Evolutionary conservation across 2,113 vertebrate genomes (phyloP), one percentile per base, ranked within the genome.

Genomic region (Hippocampus zosterae): DNA sequence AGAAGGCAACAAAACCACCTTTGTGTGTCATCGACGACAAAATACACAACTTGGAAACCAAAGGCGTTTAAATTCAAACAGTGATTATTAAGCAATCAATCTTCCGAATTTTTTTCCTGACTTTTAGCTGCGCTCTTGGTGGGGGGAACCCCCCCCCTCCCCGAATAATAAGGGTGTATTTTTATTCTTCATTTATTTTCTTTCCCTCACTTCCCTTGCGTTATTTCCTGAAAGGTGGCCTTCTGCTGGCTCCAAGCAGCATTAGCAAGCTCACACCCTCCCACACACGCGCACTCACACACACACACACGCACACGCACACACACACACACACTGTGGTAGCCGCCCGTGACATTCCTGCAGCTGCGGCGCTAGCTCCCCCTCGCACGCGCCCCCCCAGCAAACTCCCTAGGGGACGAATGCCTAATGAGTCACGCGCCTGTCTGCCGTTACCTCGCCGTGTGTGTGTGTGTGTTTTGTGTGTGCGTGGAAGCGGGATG

Each of bases 401-500:
- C 88, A 66, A 81, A 90, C 88, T 92, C 91, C 91, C 91, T 88
- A 81, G 90, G 90, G 89, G 87, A 92, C 84, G 89, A 91, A 92
- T 91, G 92, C 91, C 92, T 93, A 92, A 93, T 92, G 91, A 93
- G 91, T 92, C 92, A 93, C 91, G 90, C 92, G 92, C 91, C 92
- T 91, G 92, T 92, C 91, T 91, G 91, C 89, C 88, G 90, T 92
- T 92, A 91, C 91, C 91, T 91, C 89, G 87, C 81, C 5, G 42
- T 13, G 42, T 44, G 42, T 44, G 42, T 44, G 42, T 44, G 42
- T 13, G 42, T 13, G 42, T 44, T 11, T 3, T 69, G 64, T 29
- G 64, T 71, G 71, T 78, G 72, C 79, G 78, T 75, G 83, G 77
- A 86, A 88, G 88, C 79, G 80, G 86, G 78, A 81, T 85, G 87